Percentiles rank a stretch among this genome's conserved stretches.
phyloP scores from a whole-genome alignment of 2,888 invertebrate genomes.

The Caenorhabditis drosophilae region DNA sequence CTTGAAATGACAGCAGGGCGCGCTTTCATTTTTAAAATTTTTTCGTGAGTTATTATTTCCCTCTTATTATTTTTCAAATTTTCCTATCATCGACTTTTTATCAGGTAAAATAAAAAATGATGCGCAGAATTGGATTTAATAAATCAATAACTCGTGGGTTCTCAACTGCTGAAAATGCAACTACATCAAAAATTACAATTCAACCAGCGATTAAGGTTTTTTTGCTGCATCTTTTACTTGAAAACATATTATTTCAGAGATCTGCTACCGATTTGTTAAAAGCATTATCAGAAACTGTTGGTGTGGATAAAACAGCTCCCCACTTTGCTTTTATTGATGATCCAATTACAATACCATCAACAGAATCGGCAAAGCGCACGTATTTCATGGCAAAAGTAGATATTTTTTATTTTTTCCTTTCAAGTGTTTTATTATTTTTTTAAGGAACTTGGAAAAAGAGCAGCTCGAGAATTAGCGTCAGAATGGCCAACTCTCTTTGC shows the following conservation, averaged over 20 bases:
- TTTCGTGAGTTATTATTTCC: too few species aligned
- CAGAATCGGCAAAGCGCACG: conserved; percentile 35
- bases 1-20: too few species aligned
- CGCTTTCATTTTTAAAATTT: too few species aligned
- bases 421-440: neutral
- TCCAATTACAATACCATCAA: conserved; percentile 73
- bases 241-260: conserved; percentile 73
- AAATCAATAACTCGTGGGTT: conserved; percentile 15
- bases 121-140: conserved; percentile 19
- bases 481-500: conserved; percentile 69
- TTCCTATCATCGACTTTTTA: too few species aligned
- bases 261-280: conserved; percentile 83
- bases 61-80: too few species aligned
- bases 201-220: conserved; percentile 24
- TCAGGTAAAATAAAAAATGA: conserved; percentile 6
- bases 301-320: conserved; percentile 83
- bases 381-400: conserved; percentile 60
- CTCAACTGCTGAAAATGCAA: conserved; percentile 8
- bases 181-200: conserved; percentile 17
- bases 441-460: conserved; percentile 63
- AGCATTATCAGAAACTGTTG: conserved; percentile 79
- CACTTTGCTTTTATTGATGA: conserved; percentile 91
- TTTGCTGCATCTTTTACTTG: too few species aligned
- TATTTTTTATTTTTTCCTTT: conserved; percentile 1
- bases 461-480: conserved; percentile 62